A percentile compares a stretch with the other conserved stretches of the same genome.
Evolutionary conservation across 2,888 invertebrate species (phyloP).

Genomic region (Acanthosepion pharaonis): DNA sequence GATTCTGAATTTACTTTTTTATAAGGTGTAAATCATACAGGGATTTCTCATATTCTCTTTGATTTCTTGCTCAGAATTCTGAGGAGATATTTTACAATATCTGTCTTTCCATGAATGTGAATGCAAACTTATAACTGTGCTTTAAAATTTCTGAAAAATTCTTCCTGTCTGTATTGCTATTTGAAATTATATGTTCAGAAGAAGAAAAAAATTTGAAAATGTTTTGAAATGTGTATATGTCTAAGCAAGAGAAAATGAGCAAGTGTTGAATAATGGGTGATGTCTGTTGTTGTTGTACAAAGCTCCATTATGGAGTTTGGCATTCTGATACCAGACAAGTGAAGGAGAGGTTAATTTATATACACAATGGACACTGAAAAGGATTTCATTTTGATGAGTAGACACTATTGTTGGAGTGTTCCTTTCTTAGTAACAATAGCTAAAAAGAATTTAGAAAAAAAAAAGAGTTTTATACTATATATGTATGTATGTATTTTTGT

Average conservation of each 20-base stretch:
- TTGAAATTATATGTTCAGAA: no score
- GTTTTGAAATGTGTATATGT: neutral
- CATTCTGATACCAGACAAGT: neutral
- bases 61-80: no score
- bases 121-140: no score
- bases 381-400: slow-evolving; percentile 23
- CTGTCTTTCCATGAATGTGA: no score
- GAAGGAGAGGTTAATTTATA: slow-evolving; percentile 33
- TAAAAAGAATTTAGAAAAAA: neutral
- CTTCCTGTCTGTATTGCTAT: no score
- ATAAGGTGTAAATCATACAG: no score
- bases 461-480: neutral
- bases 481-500: neutral
- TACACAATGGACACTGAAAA: neutral
- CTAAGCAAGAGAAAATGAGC: neutral
- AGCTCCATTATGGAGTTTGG: neutral
- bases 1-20: no score
- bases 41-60: no score
- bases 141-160: no score
- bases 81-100: no score
- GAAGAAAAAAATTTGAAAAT: no score
- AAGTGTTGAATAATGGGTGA: neutral
- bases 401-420: neutral
- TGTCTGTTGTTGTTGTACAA: neutral
- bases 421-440: neutral